Conservation (phyloP, 1,140 invertebrate genomes). For the Physella acuta region DNA sequence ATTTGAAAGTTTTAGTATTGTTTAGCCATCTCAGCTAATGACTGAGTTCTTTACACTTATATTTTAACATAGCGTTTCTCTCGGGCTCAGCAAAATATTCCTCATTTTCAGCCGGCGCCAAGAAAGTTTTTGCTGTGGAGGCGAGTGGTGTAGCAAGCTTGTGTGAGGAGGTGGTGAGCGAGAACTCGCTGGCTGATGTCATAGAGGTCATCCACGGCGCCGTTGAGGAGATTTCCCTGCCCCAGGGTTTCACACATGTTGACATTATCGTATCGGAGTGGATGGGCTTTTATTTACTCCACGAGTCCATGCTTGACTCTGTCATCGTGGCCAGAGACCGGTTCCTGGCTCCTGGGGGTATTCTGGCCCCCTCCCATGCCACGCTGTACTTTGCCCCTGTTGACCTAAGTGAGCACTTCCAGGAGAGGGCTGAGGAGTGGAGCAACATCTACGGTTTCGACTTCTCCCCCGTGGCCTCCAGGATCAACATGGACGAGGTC, state of each 20-base stretch:
- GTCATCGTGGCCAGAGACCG: slow-evolving; percentile 56
- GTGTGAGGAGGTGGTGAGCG: slow-evolving; percentile 42
- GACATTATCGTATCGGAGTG: slow-evolving; percentile 61
- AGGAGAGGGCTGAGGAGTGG: slow-evolving; percentile 50
- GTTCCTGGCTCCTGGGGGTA: slow-evolving; percentile 47
- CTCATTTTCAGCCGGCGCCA: slow-evolving; percentile 66
- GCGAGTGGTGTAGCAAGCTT: slow-evolving; percentile 45
- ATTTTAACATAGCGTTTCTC: too few species aligned
- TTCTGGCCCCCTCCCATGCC: slow-evolving; percentile 50
- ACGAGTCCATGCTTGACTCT: slow-evolving; percentile 60
- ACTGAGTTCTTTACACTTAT: too few species aligned
- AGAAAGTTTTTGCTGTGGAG: slow-evolving; percentile 56
- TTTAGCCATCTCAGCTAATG: too few species aligned
- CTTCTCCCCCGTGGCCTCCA: slow-evolving; percentile 44
- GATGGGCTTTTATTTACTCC: slow-evolving; percentile 61
- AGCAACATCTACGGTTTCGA: slow-evolving; percentile 54
- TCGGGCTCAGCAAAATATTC: too few species aligned
- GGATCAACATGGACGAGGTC: slow-evolving; percentile 30
- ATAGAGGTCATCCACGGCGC: slow-evolving; percentile 55
- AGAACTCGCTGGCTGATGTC: slow-evolving; percentile 50
- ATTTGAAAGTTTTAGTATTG: too few species aligned
- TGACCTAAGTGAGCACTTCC: slow-evolving; percentile 41
- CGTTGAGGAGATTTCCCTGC: slow-evolving; percentile 49
- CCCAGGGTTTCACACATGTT: slow-evolving; percentile 38
- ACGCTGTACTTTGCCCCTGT: slow-evolving; percentile 44